Evolutionary conservation across 2,797 vertebrate species (phyloP).

Genomic region (Euphonia xanthogaster): DNA sequence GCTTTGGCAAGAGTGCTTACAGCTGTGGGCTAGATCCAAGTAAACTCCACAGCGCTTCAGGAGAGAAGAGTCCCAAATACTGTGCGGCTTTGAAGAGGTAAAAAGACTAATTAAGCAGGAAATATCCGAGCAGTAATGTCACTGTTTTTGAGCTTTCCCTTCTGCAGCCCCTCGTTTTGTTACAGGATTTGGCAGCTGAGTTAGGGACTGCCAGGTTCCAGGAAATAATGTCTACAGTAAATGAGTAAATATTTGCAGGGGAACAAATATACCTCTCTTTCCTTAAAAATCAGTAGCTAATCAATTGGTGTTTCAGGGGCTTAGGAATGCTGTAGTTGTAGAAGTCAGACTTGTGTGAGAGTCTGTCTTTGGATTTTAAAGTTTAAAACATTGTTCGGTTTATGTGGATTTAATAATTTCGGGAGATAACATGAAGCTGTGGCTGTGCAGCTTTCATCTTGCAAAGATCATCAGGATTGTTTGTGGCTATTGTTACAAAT

Average conservation of each 20-base stretch:
- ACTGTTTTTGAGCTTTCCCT: conserved; percentile 16
- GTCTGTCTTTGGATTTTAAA: not conserved
- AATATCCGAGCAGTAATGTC: conserved; percentile 32
- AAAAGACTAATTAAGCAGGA: conserved; percentile 65
- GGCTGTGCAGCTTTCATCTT: not conserved
- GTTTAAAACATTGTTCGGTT: not conserved
- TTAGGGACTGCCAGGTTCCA: not conserved
- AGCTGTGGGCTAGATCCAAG: conserved; percentile 20
- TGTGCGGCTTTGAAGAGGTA: conserved; percentile 72
- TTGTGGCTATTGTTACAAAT: not conserved
- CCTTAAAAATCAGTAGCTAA: not conserved
- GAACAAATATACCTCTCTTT: not conserved
- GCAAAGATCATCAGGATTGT: not conserved
- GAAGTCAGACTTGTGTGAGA: not conserved
- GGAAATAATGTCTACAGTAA: conserved; percentile 13
- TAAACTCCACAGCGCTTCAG: conserved; percentile 48
- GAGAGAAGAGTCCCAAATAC: conserved; percentile 32
- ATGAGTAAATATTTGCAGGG: not conserved
- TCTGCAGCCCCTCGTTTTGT: conserved; percentile 42
- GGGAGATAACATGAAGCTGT: not conserved
- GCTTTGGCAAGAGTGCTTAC: conserved; percentile 28
- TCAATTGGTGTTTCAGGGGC: not conserved
- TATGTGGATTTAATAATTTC: not conserved
- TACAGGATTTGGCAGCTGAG: conserved; percentile 5
- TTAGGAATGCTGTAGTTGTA: not conserved